These are phyloP conservation scores for Psittacula cyanocephala DNA, from an alignment of 2,113 vertebrate genomes.

Conservation along the genomic window DNA sequence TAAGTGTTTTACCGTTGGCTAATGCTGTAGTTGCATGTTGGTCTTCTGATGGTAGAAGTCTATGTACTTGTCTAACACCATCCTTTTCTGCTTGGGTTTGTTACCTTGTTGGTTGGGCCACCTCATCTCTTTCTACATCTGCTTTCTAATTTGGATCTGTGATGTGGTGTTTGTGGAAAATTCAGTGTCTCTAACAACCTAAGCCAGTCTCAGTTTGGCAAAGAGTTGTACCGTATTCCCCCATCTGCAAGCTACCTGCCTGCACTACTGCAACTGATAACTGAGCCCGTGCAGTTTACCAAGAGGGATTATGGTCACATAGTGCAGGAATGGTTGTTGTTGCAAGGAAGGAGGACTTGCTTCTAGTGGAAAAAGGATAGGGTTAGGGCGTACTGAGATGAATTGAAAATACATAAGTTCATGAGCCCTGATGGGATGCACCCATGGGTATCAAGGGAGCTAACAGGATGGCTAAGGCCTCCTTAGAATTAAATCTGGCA, in stretches of 20 bases:
- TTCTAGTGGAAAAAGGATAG: background rate
- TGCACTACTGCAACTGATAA: background rate
- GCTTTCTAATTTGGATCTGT: background rate
- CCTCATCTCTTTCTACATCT: background rate
- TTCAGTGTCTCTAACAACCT: background rate
- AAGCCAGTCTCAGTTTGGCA: background rate
- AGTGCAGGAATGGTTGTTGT: too few relatives aligned
- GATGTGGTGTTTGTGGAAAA: background rate
- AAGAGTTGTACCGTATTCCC: background rate
- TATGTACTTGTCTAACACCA: background rate
- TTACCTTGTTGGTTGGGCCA: background rate
- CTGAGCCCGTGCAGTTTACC: background rate
- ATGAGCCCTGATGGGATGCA: background rate
- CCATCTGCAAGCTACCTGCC: background rate
- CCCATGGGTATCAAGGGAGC: background rate
- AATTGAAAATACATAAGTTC: background rate
- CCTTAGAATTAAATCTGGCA: too few relatives aligned
- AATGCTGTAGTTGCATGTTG: background rate
- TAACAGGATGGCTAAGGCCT: too few relatives aligned
- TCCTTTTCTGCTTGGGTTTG: background rate
- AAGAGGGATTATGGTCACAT: background rate
- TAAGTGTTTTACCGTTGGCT: background rate
- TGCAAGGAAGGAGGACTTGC: background rate
- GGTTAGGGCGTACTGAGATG: background rate
- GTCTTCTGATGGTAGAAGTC: background rate